These are phyloP conservation scores for Alviniconcha marisindica DNA, from an alignment of 1,140 invertebrate genomes.

Conservation along the genomic window DNA sequence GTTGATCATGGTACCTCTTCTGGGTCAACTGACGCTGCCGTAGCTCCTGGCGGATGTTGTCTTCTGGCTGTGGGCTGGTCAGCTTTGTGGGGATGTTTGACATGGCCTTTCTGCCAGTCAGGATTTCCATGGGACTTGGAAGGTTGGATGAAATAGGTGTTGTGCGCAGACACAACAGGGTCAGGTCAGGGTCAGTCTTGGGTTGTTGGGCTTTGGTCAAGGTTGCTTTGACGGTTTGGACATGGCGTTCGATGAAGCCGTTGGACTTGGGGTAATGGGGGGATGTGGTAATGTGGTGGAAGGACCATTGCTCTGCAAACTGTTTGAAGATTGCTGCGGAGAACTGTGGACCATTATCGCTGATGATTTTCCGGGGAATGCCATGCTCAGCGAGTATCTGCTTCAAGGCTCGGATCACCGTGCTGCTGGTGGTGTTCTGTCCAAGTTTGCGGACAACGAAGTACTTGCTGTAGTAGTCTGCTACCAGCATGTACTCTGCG, in stretches of 20 bases:
- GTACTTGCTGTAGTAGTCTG: slow-evolving; percentile 42
- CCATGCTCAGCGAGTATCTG: slow-evolving; percentile 30
- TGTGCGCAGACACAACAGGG: slow-evolving; percentile 34
- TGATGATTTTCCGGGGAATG: slow-evolving; percentile 10
- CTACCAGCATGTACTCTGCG: slow-evolving; percentile 24
- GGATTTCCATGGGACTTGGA: slow-evolving; percentile 32
- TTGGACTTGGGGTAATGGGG: slow-evolving; percentile 45
- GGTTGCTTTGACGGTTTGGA: slow-evolving; percentile 44
- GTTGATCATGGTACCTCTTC: neutral
- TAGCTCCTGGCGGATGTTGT: too few species aligned
- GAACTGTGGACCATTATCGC: slow-evolving; percentile 44
- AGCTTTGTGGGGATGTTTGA: neutral
- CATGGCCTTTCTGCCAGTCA: slow-evolving; percentile 3
- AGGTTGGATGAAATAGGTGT: slow-evolving; percentile 25
- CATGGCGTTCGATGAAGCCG: slow-evolving; percentile 45
- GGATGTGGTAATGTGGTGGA: slow-evolving; percentile 41
- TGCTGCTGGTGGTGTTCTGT: neutral
- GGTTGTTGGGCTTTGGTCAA: slow-evolving; percentile 32
- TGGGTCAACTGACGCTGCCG: neutral
- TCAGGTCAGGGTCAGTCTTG: slow-evolving; percentile 30
- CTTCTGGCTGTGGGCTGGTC: neutral
- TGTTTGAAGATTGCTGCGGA: slow-evolving; percentile 5
- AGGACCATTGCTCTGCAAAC: slow-evolving; percentile 18
- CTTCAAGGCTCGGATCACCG: neutral
- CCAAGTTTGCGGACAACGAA: slow-evolving; percentile 23